These are phyloP conservation scores for Rhea americana DNA, from an alignment of 2,113 vertebrate species.

Conservation along the genomic window DNA sequence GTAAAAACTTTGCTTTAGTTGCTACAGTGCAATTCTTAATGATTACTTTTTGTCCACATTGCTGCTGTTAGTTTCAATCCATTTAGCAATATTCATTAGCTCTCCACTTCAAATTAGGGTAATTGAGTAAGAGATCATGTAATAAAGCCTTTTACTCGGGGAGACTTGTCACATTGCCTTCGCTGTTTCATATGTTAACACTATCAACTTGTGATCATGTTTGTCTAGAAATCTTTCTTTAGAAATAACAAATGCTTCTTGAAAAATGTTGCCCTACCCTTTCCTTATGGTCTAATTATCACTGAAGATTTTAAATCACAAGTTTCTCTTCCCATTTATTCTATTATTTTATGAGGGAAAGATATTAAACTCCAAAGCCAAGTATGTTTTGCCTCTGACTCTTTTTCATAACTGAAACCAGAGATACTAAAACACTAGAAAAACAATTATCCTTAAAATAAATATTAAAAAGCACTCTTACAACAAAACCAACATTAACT, in stretches of 20 bases:
- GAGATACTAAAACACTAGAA: neutral
- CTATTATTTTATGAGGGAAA: neutral
- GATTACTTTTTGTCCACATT: neutral
- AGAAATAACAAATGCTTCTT: neutral
- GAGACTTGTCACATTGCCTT: neutral
- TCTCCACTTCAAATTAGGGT: neutral
- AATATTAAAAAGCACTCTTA: neutral
- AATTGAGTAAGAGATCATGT: constrained; percentile 11
- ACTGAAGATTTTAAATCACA: neutral
- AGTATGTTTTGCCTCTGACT: neutral
- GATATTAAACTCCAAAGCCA: neutral
- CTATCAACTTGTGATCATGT: neutral
- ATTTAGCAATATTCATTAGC: constrained; percentile 43
- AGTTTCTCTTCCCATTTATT: neutral
- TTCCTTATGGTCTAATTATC: neutral
- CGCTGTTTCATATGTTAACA: neutral
- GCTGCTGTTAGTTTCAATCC: constrained; percentile 41
- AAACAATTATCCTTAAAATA: constrained; percentile 41
- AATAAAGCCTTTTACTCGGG: neutral
- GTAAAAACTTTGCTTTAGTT: neutral
- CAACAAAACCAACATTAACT: neutral
- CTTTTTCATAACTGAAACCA: neutral
- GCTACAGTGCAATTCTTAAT: neutral
- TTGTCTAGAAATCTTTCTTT: neutral
- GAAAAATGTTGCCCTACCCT: neutral